These are phyloP conservation scores for Polyodon spathula DNA, from an alignment of 2,113 vertebrate genomes.

Conservation along the genomic window DNA sequence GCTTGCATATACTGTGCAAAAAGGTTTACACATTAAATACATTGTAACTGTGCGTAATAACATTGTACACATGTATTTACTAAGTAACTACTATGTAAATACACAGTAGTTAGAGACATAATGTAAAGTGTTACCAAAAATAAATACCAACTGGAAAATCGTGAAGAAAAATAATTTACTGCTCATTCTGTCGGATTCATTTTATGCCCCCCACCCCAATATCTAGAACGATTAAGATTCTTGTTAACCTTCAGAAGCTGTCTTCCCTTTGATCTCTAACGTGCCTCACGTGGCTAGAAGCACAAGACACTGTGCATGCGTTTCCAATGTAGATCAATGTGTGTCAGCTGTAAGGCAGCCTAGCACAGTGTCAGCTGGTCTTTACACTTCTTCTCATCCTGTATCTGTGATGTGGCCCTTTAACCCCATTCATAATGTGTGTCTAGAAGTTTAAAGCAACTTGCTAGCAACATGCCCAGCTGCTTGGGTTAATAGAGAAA, in stretches of 20 bases:
- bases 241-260: slow-evolving; percentile 24
- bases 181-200: not conserved
- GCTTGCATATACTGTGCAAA: no score
- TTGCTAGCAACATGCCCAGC: slow-evolving; percentile 16
- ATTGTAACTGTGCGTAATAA: no score
- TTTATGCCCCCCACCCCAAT: slow-evolving; percentile 25
- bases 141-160: no score
- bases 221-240: slow-evolving; percentile 20
- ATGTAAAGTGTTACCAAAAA: no score
- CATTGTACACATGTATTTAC: no score
- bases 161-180: no score
- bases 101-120: no score
- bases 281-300: slow-evolving; percentile 22
- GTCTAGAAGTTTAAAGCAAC: slow-evolving; percentile 3
- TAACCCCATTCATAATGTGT: slow-evolving; percentile 18
- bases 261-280: slow-evolving; percentile 14
- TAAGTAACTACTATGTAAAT: no score
- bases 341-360: slow-evolving; percentile 25
- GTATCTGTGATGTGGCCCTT: slow-evolving; percentile 12
- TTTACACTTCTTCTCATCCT: slow-evolving; percentile 16
- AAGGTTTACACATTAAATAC: no score
- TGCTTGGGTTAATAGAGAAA: slow-evolving; percentile 25
- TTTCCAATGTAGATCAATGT: slow-evolving; percentile 24
- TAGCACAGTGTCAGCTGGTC: slow-evolving; percentile 27
- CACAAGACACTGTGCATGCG: slow-evolving; percentile 10